Conservation (phyloP, 92 coral and sea anemone genomes). For the Hydrozoanthus gracilis region DNA sequence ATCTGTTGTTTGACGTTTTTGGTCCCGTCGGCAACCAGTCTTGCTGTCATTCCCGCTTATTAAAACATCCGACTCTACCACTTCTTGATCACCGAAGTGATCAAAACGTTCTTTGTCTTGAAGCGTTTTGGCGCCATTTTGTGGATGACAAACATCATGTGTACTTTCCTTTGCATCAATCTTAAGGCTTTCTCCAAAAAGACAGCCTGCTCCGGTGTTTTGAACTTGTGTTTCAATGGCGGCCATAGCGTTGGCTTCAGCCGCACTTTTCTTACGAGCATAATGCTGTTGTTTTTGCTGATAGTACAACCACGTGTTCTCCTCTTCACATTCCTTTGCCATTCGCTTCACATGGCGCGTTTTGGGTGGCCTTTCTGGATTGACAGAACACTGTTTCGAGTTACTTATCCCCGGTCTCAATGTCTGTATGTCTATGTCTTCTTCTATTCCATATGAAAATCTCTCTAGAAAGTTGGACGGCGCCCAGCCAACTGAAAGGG, state of each 20-base stretch:
- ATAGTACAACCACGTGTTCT: conserved; percentile 38
- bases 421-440: not conserved
- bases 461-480: conserved; percentile 89
- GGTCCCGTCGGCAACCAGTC: not conserved
- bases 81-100: not conserved
- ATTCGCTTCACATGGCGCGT: conserved; percentile 43
- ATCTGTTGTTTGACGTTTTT: not conserved
- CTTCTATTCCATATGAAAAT: not conserved
- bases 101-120: not conserved
- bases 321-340: conserved; percentile 58
- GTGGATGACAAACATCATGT: not conserved
- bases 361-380: conserved; percentile 31
- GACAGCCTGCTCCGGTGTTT: not conserved
- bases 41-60: not conserved
- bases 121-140: not conserved
- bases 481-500: conserved; percentile 92
- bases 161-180: too few species aligned
- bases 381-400: not conserved
- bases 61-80: not conserved
- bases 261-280: not conserved
- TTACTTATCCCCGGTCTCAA: not conserved
- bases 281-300: conserved; percentile 44
- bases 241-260: not conserved
- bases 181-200: not conserved
- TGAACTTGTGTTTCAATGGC: not conserved